phyloP scores from a whole-genome alignment of 2,113 vertebrate genomes.

The Osmerus eperlanus region DNA sequence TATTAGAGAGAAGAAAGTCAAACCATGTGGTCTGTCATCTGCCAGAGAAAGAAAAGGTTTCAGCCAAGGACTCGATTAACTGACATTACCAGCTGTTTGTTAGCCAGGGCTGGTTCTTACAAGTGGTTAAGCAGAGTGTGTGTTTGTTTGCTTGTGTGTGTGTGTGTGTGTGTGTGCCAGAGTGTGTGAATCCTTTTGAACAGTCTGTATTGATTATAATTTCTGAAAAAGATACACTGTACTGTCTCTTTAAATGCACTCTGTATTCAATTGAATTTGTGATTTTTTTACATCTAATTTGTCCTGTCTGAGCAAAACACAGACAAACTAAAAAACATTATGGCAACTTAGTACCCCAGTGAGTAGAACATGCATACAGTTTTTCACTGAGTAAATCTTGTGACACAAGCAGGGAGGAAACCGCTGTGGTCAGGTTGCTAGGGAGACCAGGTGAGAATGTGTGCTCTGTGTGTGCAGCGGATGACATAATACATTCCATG shows the following conservation, averaged over 20 bases:
- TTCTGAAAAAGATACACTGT: neutral
- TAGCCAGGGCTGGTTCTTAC: conserved; percentile 47
- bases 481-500: conserved; percentile 74
- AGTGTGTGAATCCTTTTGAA: too few species aligned
- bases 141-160: conserved; percentile 18
- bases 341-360: neutral
- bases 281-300: too few species aligned
- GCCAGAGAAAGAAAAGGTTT: conserved; percentile 51
- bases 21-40: conserved; percentile 39
- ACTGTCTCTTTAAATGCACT: neutral
- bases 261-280: neutral
- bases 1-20: conserved; percentile 54
- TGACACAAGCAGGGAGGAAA: conserved; percentile 62
- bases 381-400: conserved; percentile 49
- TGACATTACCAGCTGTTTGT: conserved; percentile 67
- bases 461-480: conserved; percentile 42
- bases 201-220: too few species aligned
- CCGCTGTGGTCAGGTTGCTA: conserved; percentile 67
- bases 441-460: conserved; percentile 71
- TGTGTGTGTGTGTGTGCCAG: conserved; percentile 5
- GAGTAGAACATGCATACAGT: conserved; percentile 31
- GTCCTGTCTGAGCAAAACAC: too few species aligned
- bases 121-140: conserved; percentile 43
- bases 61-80: conserved; percentile 57
- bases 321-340: too few species aligned